A percentile compares a stretch with the other conserved stretches of the same genome.
Conservation (phyloP, 2,113 vertebrate genomes). For the Engystomops pustulosus region DNA sequence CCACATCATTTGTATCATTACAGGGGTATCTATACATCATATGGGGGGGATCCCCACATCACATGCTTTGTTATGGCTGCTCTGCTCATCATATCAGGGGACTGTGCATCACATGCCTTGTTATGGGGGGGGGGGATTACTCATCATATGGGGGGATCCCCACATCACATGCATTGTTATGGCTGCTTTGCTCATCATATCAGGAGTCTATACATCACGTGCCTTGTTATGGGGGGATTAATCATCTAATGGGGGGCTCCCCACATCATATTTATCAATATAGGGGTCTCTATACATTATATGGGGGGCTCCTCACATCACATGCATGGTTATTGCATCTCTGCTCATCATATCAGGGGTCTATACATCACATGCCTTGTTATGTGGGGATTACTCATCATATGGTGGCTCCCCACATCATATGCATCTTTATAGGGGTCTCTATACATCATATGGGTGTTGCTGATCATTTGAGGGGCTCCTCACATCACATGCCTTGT, state of each 20-base stretch:
- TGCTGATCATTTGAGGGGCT: neutral
- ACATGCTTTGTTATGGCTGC: neutral
- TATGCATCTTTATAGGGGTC: too few species aligned
- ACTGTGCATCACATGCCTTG: neutral
- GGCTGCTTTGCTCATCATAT: too few species aligned
- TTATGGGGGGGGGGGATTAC: neutral
- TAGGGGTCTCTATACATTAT: too few species aligned
- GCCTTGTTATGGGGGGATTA: neutral
- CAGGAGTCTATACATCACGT: too few species aligned
- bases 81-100: neutral
- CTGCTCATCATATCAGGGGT: neutral
- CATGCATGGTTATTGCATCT: too few species aligned
- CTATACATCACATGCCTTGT: neutral
- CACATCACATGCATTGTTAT: neutral
- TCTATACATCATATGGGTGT: neutral
- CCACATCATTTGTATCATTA: too few species aligned
- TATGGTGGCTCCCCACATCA: neutral
- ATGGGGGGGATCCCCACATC: neutral
- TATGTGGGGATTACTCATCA: neutral
- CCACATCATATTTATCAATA: too few species aligned
- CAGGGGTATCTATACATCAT: too few species aligned
- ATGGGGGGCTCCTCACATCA: neutral
- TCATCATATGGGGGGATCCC: neutral
- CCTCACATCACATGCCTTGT: too few species aligned
- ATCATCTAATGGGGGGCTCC: neutral